phyloP scores from a whole-genome alignment of 2,113 vertebrate species.

The Paraplagusia blochii region DNA sequence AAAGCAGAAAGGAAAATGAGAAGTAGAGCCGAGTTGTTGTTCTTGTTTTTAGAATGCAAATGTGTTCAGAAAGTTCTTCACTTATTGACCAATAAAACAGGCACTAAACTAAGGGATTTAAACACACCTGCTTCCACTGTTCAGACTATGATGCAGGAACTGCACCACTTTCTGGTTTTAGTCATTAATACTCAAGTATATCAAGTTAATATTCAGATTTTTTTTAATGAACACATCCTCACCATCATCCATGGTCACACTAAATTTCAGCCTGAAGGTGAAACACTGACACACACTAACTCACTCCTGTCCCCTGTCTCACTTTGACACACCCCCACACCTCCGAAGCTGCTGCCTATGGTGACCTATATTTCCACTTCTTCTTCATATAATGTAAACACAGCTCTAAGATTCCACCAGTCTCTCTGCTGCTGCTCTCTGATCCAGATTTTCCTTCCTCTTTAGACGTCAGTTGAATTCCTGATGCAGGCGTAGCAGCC shows the following conservation, averaged over 20 bases:
- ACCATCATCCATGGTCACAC: neutral
- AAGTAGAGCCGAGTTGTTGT: too few relatives aligned
- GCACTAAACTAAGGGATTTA: too few relatives aligned
- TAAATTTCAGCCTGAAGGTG: neutral
- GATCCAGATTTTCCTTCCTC: slow-evolving; percentile 4
- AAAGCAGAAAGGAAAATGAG: too few relatives aligned
- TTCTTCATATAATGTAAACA: neutral
- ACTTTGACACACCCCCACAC: neutral
- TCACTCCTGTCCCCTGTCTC: neutral
- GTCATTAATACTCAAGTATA: too few relatives aligned
- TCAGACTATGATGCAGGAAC: too few relatives aligned
- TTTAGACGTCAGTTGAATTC: slow-evolving; percentile 8
- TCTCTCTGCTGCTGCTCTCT: neutral
- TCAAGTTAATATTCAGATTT: too few relatives aligned
- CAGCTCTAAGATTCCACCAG: neutral
- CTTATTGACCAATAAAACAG: too few relatives aligned
- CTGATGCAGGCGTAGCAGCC: neutral
- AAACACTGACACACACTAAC: neutral
- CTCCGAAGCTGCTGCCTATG: neutral
- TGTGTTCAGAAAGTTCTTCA: too few relatives aligned
- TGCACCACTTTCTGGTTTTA: too few relatives aligned
- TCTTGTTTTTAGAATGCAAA: too few relatives aligned
- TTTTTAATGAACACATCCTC: too few relatives aligned
- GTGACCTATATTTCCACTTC: neutral
- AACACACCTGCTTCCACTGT: too few relatives aligned